Evolutionary conservation across 2,113 vertebrate species (phyloP).

Genomic region (Pterocles burchelli): DNA sequence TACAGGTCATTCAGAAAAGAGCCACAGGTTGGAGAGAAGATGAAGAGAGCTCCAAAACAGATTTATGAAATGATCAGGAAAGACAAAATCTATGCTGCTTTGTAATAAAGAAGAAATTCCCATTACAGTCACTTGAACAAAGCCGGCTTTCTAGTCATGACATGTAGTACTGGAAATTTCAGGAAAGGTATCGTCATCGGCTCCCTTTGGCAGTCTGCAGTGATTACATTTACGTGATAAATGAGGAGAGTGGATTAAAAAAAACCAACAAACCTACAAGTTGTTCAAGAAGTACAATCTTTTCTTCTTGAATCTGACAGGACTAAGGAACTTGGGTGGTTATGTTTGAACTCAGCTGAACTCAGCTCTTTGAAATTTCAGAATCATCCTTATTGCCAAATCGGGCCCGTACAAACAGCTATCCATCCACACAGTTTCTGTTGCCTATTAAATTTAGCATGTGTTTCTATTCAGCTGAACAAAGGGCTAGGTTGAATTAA

Average conservation of each 20-base stretch:
- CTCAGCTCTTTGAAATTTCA: not conserved
- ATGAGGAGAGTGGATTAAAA: not conserved
- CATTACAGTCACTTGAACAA: not conserved
- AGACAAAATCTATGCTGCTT: not conserved
- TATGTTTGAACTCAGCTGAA: not conserved
- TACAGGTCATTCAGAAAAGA: not conserved
- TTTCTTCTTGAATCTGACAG: not conserved
- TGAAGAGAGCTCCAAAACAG: not conserved
- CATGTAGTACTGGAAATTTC: not conserved
- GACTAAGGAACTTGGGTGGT: not conserved
- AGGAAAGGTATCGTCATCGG: not conserved
- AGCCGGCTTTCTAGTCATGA: not conserved
- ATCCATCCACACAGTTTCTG: not conserved
- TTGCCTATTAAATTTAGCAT: not conserved
- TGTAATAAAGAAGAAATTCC: not conserved
- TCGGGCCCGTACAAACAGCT: not conserved
- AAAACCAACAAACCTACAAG: not conserved
- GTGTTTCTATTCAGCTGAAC: not conserved
- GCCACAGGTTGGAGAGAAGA: not conserved
- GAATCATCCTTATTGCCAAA: not conserved
- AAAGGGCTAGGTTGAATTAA: not conserved
- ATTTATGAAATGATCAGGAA: not conserved
- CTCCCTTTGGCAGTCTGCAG: not conserved
- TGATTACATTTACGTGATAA: not conserved
- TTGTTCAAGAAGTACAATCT: not conserved